Evolutionary conservation across 2,797 vertebrate genomes (phyloP).

Genomic region (Acanthurus lineatus): DNA sequence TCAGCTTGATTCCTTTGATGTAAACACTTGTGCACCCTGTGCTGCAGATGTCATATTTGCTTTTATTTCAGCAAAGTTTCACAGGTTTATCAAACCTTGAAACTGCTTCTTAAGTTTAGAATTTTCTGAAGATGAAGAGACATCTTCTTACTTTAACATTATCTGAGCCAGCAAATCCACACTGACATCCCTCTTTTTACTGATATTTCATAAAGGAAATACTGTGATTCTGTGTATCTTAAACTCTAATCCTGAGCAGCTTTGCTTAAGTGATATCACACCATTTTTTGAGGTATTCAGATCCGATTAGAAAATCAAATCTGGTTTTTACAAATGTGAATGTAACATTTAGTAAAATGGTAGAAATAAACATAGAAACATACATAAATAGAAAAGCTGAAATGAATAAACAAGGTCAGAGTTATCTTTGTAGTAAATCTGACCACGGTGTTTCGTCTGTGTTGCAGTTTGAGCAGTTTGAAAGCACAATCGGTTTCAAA

Average conservation of each 20-base stretch:
- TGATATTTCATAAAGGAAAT: neutral
- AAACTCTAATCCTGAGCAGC: neutral
- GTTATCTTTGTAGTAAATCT: neutral
- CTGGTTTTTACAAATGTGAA: neutral
- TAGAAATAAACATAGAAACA: neutral
- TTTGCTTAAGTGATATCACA: neutral
- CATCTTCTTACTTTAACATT: neutral
- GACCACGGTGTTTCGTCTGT: slow-evolving; percentile 23
- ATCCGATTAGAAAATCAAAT: too few relatives aligned
- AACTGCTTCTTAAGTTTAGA: neutral
- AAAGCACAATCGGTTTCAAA: slow-evolving; percentile 99
- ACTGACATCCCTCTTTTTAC: neutral
- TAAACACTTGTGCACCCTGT: neutral
- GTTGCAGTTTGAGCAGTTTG: slow-evolving; percentile 97
- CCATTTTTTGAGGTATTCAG: neutral
- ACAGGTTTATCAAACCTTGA: neutral
- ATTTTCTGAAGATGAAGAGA: neutral
- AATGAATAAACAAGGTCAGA: neutral
- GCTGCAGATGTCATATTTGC: neutral
- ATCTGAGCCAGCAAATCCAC: neutral
- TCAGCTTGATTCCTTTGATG: neutral
- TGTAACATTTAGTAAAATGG: neutral
- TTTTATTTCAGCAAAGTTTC: neutral
- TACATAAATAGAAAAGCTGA: neutral
- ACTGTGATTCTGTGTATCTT: neutral